Evolutionary conservation across 1,140 invertebrate species (phyloP).

Genomic region (Cydia pomonella): DNA sequence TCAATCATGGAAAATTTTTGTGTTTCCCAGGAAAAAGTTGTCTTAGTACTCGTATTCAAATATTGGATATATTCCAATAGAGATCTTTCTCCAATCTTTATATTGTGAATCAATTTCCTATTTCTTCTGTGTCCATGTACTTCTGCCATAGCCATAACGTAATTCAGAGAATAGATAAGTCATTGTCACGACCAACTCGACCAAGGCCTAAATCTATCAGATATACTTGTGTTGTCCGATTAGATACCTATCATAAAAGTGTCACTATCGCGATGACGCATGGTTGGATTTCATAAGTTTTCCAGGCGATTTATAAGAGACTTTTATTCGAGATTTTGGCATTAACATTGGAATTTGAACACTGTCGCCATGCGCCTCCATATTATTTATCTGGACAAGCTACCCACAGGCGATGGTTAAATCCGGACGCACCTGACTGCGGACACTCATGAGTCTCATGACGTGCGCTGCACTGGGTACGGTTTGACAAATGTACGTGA

Average conservation of each 20-base stretch:
- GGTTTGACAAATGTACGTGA: constrained; percentile 1
- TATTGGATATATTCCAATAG: no score
- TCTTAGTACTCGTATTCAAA: no score
- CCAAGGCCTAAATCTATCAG: not conserved
- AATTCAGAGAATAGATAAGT: not conserved
- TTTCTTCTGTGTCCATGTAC: not conserved
- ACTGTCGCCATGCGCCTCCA: constrained; percentile 4
- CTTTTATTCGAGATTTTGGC: constrained; percentile 5
- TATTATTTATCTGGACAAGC: constrained; percentile 46
- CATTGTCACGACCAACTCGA: constrained; percentile 13
- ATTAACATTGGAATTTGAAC: not conserved
- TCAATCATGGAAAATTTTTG: no score
- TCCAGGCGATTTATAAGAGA: constrained; percentile 17
- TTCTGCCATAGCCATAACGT: not conserved
- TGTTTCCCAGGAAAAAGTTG: not conserved
- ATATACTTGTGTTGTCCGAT: not conserved
- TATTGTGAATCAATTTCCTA: not conserved
- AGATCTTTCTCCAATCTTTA: not conserved
- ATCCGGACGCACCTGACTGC: constrained; percentile 53
- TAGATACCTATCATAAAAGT: constrained; percentile 26
- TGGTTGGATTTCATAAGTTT: not conserved
- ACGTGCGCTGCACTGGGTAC: constrained; percentile 18
- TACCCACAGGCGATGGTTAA: constrained; percentile 49
- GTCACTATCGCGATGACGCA: constrained; percentile 10
- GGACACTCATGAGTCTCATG: constrained; percentile 47